Evolutionary conservation across 2,113 vertebrate genomes (phyloP), one percentile per base, ranked within the genome.

Genomic region (Progne subis): DNA sequence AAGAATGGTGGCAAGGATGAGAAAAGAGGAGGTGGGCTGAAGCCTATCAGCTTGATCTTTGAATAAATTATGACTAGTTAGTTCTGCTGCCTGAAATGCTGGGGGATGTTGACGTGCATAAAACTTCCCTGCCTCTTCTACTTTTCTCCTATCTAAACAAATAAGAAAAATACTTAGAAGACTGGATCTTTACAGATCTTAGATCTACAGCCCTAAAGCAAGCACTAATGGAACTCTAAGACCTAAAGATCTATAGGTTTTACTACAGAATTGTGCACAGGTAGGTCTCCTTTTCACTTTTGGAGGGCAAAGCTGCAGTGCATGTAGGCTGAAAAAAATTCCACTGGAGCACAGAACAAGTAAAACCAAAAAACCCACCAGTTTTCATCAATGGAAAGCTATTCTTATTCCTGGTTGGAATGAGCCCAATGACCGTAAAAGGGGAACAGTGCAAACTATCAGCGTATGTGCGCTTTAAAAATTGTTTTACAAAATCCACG

Each of bases 1-100:
- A 94, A 95, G 86, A 92, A 93, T 86, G 86, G 61, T 94, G 88
- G 82, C 59, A 86, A 93, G 88, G 86, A 92, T 96, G 92, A 94
- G 90, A 92, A 93, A 88, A 93, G 82, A 94, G 72, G 88, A 96
- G 93, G 93, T 96, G 82, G 90, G 86, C 92, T 97, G 90, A 95
- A 94, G 86, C 84, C 64, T 96, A 95, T 95, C 92, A 88, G 72
- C 69, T 96, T 92, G 80, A 94, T 96, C 90, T 94, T 86, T 90
- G 93, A 92, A 93, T 94, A 86, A 82, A 84, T 94, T 96, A 93
- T 92, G 86, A 76, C 69, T 95, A 90, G 88, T 94, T 90, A 84
- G 88, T 94, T 71, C 80, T 93, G 61, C 85, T 95, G 77, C 88
- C 72, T 96, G 80, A 93, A 93, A 92, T 0, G 2, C 15, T 64